Evolutionary conservation across 2,888 invertebrate genomes (phyloP), one percentile per base, ranked within the genome.

Genomic region (Graphium colonna): DNA sequence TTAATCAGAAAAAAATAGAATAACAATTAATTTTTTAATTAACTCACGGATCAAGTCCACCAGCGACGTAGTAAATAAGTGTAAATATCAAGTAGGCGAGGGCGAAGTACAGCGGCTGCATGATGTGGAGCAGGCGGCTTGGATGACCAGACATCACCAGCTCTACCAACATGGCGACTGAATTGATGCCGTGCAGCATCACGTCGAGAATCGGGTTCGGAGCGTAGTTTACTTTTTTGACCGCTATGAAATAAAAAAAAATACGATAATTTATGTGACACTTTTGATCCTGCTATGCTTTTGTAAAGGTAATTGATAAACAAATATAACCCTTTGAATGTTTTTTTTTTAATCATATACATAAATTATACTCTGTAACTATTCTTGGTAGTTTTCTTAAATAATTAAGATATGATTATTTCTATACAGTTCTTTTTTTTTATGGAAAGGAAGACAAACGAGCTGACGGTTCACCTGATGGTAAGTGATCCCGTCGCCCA

Each of bases 161-260:
- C 83, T 96, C 96, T 43, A 94, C 73, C 42, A 95, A 71, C 92
- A 95, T 94, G 69, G 95, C 90, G 33, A 93, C 69, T 9, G 95
- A 94, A 83, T 96, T 96, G 64, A 92, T 90, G n/a, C 92, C 92
- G 74, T 89, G 88, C 60, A 89, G 67, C 84, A 87, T 83, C 36
- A 87, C 62, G 64, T 90, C 89, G 41, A 88, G 63, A 5, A 83
- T 72, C 0, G 86, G 85, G 62, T 86, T 75, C 0, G 85, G 86
- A 0, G 80, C 79, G 66, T 79, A 88, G 61, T 82, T 77, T 21
- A 78, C 64, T 36, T 71, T 73, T 53, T 65, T 77, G 0, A 73
- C 70, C 4, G 77, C 85, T 81, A 77, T 17, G 71, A 75, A 48
- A 39, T 16, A 15, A 3, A 16, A 40, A 17, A 21, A 21, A 21